phyloP scores from a whole-genome alignment of 2,113 vertebrate genomes.

The Ciconia maguari region DNA sequence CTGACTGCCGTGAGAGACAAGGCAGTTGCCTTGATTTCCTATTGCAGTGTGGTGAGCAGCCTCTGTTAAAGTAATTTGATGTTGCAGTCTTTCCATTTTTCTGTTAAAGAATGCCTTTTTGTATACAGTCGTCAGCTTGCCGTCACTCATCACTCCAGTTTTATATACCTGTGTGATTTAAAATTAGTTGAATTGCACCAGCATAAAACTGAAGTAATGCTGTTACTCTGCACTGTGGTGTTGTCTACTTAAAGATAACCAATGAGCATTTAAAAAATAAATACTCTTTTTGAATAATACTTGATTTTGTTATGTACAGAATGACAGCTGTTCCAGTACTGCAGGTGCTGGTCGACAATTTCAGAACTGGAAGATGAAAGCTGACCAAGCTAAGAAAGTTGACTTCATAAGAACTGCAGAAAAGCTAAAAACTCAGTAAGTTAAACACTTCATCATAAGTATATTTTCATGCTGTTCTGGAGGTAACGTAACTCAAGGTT shows the following conservation, averaged over 20 bases:
- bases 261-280: not conserved
- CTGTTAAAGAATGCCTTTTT: accelerated
- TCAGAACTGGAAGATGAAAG: conserved; percentile 68
- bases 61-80: not conserved
- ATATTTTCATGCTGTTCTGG: not conserved
- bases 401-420: conserved; percentile 82
- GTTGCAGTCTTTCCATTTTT: not conserved
- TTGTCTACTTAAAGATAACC: not conserved
- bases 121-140: not conserved
- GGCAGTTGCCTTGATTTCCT: no score
- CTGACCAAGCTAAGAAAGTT: conserved; percentile 65
- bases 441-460: not conserved
- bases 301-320: conserved; percentile 61
- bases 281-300: not conserved
- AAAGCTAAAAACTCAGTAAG: conserved; percentile 82
- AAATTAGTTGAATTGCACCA: not conserved
- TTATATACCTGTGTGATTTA: not conserved
- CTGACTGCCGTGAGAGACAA: not conserved
- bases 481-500: not conserved
- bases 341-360: conserved; percentile 28
- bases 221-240: not conserved
- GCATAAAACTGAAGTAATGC: not conserved
- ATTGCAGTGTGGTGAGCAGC: not conserved
- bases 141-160: accelerated
- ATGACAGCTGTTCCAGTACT: conserved; percentile 48